Conservation (phyloP, 1,140 invertebrate species). For the Drosophila murphyi region DNA sequence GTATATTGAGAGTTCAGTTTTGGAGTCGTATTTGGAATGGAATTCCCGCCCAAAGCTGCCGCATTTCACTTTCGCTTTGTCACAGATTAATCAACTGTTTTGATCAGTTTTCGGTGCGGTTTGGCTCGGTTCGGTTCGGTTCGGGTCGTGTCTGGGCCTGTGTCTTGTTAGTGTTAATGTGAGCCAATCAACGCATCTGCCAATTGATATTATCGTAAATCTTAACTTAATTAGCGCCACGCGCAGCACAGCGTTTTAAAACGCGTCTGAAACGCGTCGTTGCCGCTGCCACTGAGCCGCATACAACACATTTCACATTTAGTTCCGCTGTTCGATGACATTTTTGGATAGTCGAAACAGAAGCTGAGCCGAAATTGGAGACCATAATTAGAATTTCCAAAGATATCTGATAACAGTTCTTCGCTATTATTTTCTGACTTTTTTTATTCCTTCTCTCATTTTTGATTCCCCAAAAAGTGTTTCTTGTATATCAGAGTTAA, state of each 20-base stretch:
- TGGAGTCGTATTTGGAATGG: background rate
- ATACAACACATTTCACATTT: constrained; percentile 32
- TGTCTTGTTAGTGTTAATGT: constrained; percentile 46
- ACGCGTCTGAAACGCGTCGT: constrained; percentile 59
- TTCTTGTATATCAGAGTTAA: no score
- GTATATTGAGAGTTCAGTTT: constrained; percentile 14
- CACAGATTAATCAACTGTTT: constrained; percentile 38
- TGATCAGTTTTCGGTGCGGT: background rate
- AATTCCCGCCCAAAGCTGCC: constrained; percentile 15
- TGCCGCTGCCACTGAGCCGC: constrained; percentile 55
- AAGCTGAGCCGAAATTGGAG: background rate
- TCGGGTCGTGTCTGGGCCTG: constrained; percentile 1
- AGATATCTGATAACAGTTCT: no score
- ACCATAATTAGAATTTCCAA: background rate
- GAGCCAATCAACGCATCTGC: constrained; percentile 45
- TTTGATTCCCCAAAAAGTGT: no score
- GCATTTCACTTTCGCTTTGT: constrained; percentile 26
- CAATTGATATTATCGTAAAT: constrained; percentile 59
- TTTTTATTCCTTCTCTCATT: no score
- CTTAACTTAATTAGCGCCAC: constrained; percentile 77
- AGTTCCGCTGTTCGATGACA: constrained; percentile 36
- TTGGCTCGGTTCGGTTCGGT: background rate
- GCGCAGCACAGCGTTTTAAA: constrained; percentile 56
- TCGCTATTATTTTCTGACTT: no score
- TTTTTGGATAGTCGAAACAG: background rate